Evolutionary conservation across 2,888 invertebrate species (phyloP).

Genomic region (Sarcophaga carnaria): DNA sequence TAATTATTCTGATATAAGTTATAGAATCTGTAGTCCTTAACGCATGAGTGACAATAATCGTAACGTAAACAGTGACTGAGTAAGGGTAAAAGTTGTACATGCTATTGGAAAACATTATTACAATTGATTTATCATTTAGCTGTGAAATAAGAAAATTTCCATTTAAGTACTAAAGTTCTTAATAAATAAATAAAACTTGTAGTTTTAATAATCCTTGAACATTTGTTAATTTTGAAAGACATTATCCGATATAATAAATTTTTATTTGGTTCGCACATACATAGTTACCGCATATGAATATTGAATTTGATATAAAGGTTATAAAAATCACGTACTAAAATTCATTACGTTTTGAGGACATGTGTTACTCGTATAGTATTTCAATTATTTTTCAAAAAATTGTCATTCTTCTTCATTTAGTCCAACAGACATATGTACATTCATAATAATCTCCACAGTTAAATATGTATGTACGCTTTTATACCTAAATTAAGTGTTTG

Average conservation of each 20-base stretch:
- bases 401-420: neutral
- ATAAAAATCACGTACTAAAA: conserved; percentile 21
- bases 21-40: too few relatives aligned
- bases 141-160: neutral
- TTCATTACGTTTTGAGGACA: neutral
- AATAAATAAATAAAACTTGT: neutral
- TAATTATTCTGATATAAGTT: too few relatives aligned
- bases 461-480: neutral
- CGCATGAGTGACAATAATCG: too few relatives aligned
- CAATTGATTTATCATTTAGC: neutral
- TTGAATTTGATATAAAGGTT: conserved; percentile 4
- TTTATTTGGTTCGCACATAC: neutral
- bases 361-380: conserved; percentile 14
- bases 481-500: neutral
- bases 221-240: neutral
- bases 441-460: too few relatives aligned
- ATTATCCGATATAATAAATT: neutral
- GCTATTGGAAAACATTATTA: neutral
- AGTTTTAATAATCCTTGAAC: neutral
- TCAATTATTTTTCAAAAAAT: conserved; percentile 16
- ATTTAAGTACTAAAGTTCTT: neutral
- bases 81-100: too few relatives aligned
- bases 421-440: neutral
- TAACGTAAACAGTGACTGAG: too few relatives aligned
- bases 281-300: neutral